phyloP scores from a whole-genome alignment of 30 jellyfish, hydroid and myxozoan species.

The Aurelia sp. region DNA sequence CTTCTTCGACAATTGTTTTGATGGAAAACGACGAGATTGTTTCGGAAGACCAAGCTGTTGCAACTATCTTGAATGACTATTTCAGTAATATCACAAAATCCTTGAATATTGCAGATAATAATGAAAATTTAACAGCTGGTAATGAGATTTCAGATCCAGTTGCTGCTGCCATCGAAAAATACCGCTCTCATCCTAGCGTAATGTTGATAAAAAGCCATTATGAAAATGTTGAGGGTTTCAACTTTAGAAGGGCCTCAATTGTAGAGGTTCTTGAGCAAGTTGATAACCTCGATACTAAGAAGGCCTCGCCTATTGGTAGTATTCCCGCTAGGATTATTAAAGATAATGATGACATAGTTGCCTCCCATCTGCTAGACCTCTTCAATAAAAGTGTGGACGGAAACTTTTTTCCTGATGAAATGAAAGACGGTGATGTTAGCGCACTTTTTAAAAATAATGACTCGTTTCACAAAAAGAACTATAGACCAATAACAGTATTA shows the following conservation, averaged over 20 bases:
- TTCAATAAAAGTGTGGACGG: background rate
- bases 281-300: background rate
- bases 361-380: background rate
- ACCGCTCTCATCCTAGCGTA: constrained; percentile 46
- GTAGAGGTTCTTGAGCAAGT: too few relatives aligned
- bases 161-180: constrained; percentile 43
- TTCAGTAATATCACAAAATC: too few relatives aligned
- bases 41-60: too few relatives aligned
- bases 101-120: too few relatives aligned
- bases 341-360: too few relatives aligned
- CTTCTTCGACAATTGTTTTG: too few relatives aligned
- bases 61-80: too few relatives aligned
- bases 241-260: background rate
- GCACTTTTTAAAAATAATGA: constrained; percentile 7
- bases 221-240: constrained; percentile 5
- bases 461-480: background rate
- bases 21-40: too few relatives aligned
- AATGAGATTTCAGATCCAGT: constrained; percentile 6
- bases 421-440: constrained; percentile 36
- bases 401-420: constrained; percentile 10
- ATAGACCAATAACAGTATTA: too few relatives aligned
- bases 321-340: too few relatives aligned
- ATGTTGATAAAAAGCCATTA: constrained; percentile 1
- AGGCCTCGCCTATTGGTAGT: background rate
- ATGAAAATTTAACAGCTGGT: too few relatives aligned